A percentile compares a stretch with the other conserved stretches of the same genome.
phyloP scores from a whole-genome alignment of 2,113 vertebrate species.

The Pungitius pungitius region DNA sequence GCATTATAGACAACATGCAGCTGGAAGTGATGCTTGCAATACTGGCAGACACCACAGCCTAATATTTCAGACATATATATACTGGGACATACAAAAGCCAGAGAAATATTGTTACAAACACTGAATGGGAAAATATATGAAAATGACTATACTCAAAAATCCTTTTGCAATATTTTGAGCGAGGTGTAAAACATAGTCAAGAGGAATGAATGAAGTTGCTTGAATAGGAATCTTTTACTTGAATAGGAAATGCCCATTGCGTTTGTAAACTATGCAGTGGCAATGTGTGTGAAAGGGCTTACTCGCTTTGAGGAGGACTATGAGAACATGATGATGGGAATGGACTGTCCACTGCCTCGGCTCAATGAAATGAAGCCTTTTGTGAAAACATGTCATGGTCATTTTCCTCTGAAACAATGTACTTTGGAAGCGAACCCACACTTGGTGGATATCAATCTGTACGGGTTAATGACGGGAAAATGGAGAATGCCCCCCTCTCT shows the following conservation, averaged over 20 bases:
- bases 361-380: conserved; percentile 70
- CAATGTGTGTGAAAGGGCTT: conserved; percentile 65
- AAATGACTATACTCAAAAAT: conserved; percentile 49
- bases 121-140: conserved; percentile 41
- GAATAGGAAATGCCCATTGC: conserved; percentile 62
- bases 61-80: conserved; percentile 54
- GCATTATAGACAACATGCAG: conserved; percentile 69
- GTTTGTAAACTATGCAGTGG: conserved; percentile 63
- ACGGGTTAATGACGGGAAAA: conserved; percentile 60
- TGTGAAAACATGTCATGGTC: conserved; percentile 77
- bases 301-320: conserved; percentile 66
- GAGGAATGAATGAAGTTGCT: conserved; percentile 64
- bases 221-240: conserved; percentile 71
- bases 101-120: conserved; percentile 40
- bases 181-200: conserved; percentile 47
- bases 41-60: conserved; percentile 57
- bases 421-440: conserved; percentile 79
- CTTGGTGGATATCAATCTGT: conserved; percentile 68
- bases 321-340: conserved; percentile 72
- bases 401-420: conserved; percentile 78
- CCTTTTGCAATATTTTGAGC: conserved; percentile 32
- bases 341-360: conserved; percentile 59
- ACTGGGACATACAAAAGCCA: conserved; percentile 57
- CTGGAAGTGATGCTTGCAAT: conserved; percentile 60
- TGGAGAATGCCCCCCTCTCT: conserved; percentile 64